A percentile compares a stretch with the other conserved stretches of the same genome.
Evolutionary conservation across 1,140 invertebrate genomes (phyloP).

Genomic region (Dendroctonus valens): DNA sequence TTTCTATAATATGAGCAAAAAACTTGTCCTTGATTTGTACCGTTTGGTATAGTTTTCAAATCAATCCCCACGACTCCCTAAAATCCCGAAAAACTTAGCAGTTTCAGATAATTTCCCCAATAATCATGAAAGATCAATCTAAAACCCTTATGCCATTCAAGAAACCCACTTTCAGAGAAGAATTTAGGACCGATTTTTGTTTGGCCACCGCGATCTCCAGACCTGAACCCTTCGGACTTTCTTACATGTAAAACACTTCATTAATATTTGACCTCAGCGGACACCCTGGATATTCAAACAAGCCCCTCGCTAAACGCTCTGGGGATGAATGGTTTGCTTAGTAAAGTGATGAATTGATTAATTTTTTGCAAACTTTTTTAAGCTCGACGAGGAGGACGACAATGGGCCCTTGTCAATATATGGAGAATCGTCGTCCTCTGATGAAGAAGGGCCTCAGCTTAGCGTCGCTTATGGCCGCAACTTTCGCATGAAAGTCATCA

Average conservation of each 20-base stretch:
- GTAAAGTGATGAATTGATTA: not conserved
- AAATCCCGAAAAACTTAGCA: not conserved
- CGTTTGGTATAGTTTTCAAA: not conserved
- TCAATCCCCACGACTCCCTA: not conserved
- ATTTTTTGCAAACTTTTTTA: conserved; percentile 9
- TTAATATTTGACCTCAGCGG: not conserved
- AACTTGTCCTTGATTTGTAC: no score
- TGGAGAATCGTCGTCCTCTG: conserved; percentile 38
- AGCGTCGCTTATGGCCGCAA: conserved; percentile 34
- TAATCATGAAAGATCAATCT: no score
- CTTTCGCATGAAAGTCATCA: conserved; percentile 34
- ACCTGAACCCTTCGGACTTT: not conserved
- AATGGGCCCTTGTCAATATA: conserved; percentile 34
- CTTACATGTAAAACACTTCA: not conserved
- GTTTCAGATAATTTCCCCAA: not conserved
- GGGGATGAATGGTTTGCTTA: no score
- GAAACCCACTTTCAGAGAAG: no score
- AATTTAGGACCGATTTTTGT: no score
- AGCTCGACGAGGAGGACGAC: conserved; percentile 41
- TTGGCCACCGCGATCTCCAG: no score
- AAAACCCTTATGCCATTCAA: no score
- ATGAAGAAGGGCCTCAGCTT: conserved; percentile 39
- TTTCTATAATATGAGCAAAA: no score
- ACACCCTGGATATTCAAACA: not conserved
- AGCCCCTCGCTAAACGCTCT: not conserved